These are phyloP conservation scores for Pollimyrus isidori DNA, from an alignment of 2,113 vertebrate genomes.

Conservation along the genomic window DNA sequence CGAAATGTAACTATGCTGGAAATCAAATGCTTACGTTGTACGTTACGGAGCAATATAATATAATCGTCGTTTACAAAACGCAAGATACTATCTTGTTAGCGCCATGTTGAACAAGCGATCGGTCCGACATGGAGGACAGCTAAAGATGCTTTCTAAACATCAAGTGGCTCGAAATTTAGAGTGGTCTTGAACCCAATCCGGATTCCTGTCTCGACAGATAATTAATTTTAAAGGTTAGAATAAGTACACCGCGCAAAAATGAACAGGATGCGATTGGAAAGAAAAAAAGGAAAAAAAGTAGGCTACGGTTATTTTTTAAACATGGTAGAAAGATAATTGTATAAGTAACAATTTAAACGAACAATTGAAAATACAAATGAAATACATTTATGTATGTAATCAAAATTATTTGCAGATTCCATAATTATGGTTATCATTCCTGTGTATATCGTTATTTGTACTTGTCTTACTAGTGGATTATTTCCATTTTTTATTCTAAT, in stretches of 20 bases:
- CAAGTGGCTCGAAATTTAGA: background rate
- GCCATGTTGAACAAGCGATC: background rate
- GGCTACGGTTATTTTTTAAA: background rate
- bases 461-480: slow-evolving; percentile 19
- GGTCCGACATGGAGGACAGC: background rate
- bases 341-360: background rate
- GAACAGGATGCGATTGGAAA: background rate
- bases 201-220: background rate
- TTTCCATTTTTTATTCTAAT: slow-evolving; percentile 24
- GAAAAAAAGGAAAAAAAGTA: slow-evolving; percentile 26
- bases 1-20: background rate
- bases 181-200: background rate
- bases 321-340: background rate
- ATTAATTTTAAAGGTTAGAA: background rate
- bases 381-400: slow-evolving; percentile 7
- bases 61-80: background rate
- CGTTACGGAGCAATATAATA: background rate
- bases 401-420: slow-evolving; percentile 12
- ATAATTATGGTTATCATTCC: slow-evolving; percentile 15
- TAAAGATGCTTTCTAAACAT: background rate
- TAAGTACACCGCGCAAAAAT: background rate
- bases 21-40: background rate
- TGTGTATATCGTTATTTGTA: slow-evolving; percentile 13
- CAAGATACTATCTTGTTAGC: background rate
- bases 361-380: background rate